Evolutionary conservation across 2,113 vertebrate species (phyloP), one percentile per base, ranked within the genome.

Genomic region (Corydoras sp.): DNA sequence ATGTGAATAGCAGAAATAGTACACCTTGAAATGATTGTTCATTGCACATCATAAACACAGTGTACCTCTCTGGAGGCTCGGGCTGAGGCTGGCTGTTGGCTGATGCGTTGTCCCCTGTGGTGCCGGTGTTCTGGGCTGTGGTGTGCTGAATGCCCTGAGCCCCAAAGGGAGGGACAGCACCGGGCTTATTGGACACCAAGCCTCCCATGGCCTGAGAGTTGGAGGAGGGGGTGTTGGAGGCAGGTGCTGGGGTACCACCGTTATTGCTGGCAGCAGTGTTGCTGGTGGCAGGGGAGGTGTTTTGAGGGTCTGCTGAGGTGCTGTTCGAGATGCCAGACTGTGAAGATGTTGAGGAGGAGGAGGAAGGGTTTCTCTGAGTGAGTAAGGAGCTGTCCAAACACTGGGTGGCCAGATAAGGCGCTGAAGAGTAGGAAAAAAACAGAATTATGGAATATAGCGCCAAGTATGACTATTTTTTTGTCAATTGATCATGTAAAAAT

Each of bases 11-110:
- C 18, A 24, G 18, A 24, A 24, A 24, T 24, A 24, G 18, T 24
- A 24, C 18, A 24, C 18, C 18, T 24, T 24, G 18, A 24, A 24
- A 24, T 24, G 18, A 24, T 24, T 24, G 18, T 24, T 24, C 18
- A 24, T 24, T 24, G 18, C 18, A 43, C 35, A 43, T 43, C 35
- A 43, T 8, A 43, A 43, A 43, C 35, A 29, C 18, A 9, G 18
- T 8, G 68, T 87, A 98, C 96, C 94, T 98, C 89, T 98, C 95
- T 65, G 91, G 91, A 61, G 92, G 85, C 77, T 97, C 96, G 9
- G 90, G 76, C 62, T 91, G 93, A 77, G 89, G 75, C 58, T 90
- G 90, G 2, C 82, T 88, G 69, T 89, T 80, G 64, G 89, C 43
- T 0, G 87, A 72, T 11, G 80, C 82, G 1, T 79, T 83, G 12